Conservation (phyloP, 2,113 vertebrate species). For the Plotosus lineatus region DNA sequence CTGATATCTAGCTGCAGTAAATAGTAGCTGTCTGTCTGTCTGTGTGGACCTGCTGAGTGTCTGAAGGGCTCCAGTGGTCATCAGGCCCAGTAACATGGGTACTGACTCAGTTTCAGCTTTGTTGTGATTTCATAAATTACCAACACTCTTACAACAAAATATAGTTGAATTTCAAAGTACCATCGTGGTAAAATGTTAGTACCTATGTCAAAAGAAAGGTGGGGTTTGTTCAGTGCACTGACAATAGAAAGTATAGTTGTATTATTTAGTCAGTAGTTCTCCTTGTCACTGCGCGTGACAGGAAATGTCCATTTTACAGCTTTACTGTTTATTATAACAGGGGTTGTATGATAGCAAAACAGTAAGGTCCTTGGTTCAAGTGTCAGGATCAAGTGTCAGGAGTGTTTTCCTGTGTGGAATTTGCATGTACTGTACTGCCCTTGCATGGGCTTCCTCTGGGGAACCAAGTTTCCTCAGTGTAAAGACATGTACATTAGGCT, state of each 20-base stretch:
- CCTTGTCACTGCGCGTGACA: no score
- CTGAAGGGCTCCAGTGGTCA: not conserved
- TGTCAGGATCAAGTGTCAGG: no score
- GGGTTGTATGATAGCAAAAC: no score
- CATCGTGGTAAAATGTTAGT: not conserved
- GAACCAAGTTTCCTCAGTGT: no score
- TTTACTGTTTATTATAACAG: not conserved
- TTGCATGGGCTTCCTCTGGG: no score
- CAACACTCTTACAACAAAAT: not conserved
- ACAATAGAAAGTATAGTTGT: not conserved
- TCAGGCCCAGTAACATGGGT: not conserved
- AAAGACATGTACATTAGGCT: no score
- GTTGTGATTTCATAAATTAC: not conserved
- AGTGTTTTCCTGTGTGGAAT: no score
- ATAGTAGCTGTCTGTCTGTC: not conserved
- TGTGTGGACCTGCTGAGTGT: not conserved
- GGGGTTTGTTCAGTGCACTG: not conserved
- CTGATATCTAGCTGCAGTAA: no score
- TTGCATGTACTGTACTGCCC: no score
- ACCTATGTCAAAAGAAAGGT: not conserved
- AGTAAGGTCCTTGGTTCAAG: no score
- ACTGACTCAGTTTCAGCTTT: not conserved
- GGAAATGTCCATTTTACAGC: not conserved
- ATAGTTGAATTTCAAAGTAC: not conserved
- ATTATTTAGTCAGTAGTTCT: not conserved